phyloP scores from a whole-genome alignment of 2,888 invertebrate species.

The Choreutis nemorana region DNA sequence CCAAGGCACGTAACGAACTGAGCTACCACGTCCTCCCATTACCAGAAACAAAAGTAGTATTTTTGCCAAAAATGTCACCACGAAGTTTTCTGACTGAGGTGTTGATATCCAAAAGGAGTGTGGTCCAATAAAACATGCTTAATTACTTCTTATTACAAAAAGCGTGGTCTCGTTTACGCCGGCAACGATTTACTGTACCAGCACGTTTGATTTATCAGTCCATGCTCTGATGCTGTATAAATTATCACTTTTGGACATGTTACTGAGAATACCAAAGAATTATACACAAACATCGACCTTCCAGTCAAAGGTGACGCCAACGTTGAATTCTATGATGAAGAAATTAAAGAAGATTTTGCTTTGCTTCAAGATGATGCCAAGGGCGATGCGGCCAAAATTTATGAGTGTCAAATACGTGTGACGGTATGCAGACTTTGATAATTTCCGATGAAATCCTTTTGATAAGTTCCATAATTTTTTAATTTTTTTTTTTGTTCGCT shows the following conservation, averaged over 20 bases:
- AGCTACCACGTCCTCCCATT: too few species aligned
- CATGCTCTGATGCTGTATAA: slow-evolving; percentile 10
- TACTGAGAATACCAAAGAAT: slow-evolving; percentile 11
- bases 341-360: too few species aligned
- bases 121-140: slow-evolving; percentile 5
- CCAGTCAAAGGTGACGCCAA: neutral
- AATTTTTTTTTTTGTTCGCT: slow-evolving; percentile 4
- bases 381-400: slow-evolving; percentile 2
- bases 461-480: slow-evolving; percentile 4
- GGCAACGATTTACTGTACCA: slow-evolving; percentile 13
- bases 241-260: slow-evolving; percentile 13
- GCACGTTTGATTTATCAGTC: slow-evolving; percentile 13
- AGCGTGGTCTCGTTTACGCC: slow-evolving; percentile 10
- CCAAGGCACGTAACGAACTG: too few species aligned
- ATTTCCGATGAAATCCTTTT: slow-evolving; percentile 10
- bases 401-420: slow-evolving; percentile 6
- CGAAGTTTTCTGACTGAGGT: too few species aligned
- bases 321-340: too few species aligned
- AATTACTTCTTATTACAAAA: slow-evolving; percentile 10
- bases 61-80: too few species aligned
- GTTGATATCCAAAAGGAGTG: slow-evolving; percentile 8
- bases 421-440: slow-evolving; percentile 8
- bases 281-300: slow-evolving; percentile 2
- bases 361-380: too few species aligned
- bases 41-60: too few species aligned